Base-by-base conservation (phyloP, 2,113 vertebrate genomes). In the Fregata magnificens region DNA sequence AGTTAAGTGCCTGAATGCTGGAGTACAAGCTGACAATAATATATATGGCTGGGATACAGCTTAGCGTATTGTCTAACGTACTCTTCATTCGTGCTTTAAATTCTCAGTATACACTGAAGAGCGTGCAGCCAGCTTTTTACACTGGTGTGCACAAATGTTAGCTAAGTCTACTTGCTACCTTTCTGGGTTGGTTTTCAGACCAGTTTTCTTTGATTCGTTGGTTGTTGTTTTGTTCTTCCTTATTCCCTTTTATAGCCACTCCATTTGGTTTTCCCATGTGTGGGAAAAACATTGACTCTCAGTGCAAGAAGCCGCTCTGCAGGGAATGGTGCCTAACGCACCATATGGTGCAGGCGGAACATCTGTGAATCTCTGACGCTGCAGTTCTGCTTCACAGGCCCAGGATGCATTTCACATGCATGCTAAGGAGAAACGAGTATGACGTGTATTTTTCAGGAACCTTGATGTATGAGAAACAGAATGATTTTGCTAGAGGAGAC, bases 331-430 rank as follows among this genome's bases (percentile, higher is more conserved):
- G 94, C 86, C 73, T 81, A 80, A 62, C 0, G 10, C 31, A n/a
- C 95, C 97, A 96, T 96, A 97, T 97, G 97, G 96, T 19, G 77
- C 56, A 42, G 92, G 86, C 16, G 1, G 47, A 95, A 96, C 92
- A 92, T 93, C 94, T 96, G 96, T n/a, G 95, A 74, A 69, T 95
- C 94, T 95, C 92, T 95, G 94, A 96, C 15, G 5, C 92, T 88
- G 92, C 88, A 95, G 87, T 89, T 97, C 95, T 94, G 90, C 66
- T 89, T 50, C 73, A 20, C 0, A 0, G 82, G 83, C 87, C 86
- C 69, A 5, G 61, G 55, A n/a, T 36, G 73, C 58, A 17, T 78
- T 94, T 93, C 82, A 70, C 93, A 81, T 1, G 1, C 14, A 7
- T 86, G 69, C 93, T 86, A 38, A 63, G 72, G 72, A 93, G 83